Percentiles rank a stretch among this genome's conserved stretches.
Conservation (phyloP, 1,140 invertebrate species). For the Homarus americanus region DNA sequence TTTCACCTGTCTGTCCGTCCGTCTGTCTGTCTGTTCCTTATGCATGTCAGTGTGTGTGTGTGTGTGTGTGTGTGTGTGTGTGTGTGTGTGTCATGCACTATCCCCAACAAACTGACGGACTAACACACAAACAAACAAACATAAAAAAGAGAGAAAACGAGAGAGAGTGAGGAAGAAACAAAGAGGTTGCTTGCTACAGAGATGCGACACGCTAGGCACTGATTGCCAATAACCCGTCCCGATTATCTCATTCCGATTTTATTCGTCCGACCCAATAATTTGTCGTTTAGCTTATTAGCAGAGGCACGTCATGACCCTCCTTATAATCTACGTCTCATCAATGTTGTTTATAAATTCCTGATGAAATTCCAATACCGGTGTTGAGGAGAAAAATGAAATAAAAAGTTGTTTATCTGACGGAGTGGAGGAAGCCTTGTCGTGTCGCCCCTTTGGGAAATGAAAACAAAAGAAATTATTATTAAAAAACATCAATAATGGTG, state of each 20-base stretch:
- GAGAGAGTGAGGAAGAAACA: no score
- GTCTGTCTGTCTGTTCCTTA: background rate
- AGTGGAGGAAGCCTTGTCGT: no score
- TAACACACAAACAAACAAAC: no score
- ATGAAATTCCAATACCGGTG: slow-evolving; percentile 69
- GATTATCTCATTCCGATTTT: slow-evolving; percentile 62
- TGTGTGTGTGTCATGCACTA: background rate
- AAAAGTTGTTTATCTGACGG: no score
- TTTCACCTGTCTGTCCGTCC: no score
- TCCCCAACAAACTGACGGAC: no score
- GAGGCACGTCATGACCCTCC: slow-evolving; percentile 57
- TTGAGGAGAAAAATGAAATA: slow-evolving; percentile 30
- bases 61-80: background rate
- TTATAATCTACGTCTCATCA: slow-evolving; percentile 66
- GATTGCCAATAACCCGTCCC: slow-evolving; percentile 58
- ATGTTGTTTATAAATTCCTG: slow-evolving; percentile 66
- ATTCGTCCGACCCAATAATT: slow-evolving; percentile 61
- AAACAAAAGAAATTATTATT: no score
- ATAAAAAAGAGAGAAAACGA: no score
- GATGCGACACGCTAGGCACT: background rate
- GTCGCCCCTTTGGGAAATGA: no score
- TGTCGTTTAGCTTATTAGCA: slow-evolving; percentile 65
- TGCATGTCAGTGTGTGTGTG: background rate
- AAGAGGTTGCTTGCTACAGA: no score
- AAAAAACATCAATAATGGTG: no score